Conservation (phyloP, 2,113 vertebrate genomes). For the Poicephalus meyeri region DNA sequence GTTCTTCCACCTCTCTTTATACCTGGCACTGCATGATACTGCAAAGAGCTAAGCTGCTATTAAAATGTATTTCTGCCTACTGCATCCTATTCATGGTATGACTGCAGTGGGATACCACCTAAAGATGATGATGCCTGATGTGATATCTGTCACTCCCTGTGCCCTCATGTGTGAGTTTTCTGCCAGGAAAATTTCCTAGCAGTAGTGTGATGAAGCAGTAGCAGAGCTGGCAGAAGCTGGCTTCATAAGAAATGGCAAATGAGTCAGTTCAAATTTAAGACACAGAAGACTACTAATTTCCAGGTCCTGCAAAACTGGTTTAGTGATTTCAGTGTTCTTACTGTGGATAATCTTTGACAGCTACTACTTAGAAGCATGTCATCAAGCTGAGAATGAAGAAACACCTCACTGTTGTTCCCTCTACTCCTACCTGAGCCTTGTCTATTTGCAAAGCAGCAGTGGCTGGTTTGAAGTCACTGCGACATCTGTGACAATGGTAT, state of each 20-base stretch:
- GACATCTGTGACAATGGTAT: not conserved
- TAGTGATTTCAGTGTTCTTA: not conserved
- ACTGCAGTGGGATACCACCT: not conserved
- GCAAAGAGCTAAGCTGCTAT: not conserved
- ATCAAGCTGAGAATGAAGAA: not conserved
- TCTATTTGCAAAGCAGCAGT: not conserved
- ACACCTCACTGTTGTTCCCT: fast-evolving
- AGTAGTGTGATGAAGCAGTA: not conserved
- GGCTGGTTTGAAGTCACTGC: not conserved
- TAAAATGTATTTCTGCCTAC: not conserved
- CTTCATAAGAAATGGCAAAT: not conserved
- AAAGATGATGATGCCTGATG: not conserved
- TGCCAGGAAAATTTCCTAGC: not conserved
- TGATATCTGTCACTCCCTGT: not conserved
- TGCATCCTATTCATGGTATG: not conserved
- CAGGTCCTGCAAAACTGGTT: not conserved
- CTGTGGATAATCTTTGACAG: not conserved
- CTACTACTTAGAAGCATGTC: not conserved
- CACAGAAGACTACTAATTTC: not conserved
- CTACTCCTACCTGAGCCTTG: not conserved
- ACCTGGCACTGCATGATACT: not conserved
- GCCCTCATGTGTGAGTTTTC: not conserved
- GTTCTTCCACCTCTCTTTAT: not conserved
- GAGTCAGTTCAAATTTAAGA: not conserved
- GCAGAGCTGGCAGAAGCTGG: not conserved